phyloP scores from a whole-genome alignment of 2,888 invertebrate genomes.

The Ellobium chinense region DNA sequence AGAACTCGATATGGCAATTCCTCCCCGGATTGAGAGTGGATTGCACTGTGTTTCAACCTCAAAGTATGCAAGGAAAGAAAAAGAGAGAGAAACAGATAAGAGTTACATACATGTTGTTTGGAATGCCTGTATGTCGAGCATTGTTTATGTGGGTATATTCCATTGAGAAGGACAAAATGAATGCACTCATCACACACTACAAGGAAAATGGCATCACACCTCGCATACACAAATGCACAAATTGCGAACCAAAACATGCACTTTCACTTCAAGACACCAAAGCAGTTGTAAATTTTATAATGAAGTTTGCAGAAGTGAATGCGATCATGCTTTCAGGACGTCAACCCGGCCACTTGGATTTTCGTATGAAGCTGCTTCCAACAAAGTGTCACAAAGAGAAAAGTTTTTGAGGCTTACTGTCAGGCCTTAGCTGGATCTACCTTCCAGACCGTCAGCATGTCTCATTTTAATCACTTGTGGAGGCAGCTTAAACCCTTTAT shows the following conservation, averaged over 20 bases:
- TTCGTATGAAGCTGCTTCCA: conserved; percentile 4
- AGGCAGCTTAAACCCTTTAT: not conserved
- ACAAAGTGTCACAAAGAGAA: not conserved
- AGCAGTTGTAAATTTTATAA: conserved; percentile 37
- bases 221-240: not conserved
- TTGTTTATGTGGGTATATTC: not conserved
- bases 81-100: too few relatives aligned
- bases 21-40: too few relatives aligned
- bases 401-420: conserved; percentile 6
- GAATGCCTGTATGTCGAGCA: too few relatives aligned
- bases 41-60: too few relatives aligned
- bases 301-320: conserved; percentile 45
- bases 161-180: not conserved
- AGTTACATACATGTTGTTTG: too few relatives aligned
- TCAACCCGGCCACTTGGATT: not conserved
- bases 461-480: not conserved
- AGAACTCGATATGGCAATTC: too few relatives aligned
- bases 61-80: too few relatives aligned
- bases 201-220: conserved; percentile 25
- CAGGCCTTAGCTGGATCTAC: not conserved
- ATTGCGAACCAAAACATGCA: not conserved
- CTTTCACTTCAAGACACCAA: conserved; percentile 32
- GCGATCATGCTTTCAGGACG: conserved; percentile 46
- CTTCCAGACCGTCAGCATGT: too few relatives aligned
- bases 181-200: conserved; percentile 9